Conservation (phyloP, 2,888 invertebrate species). For the Ceriagrion tenellum region DNA sequence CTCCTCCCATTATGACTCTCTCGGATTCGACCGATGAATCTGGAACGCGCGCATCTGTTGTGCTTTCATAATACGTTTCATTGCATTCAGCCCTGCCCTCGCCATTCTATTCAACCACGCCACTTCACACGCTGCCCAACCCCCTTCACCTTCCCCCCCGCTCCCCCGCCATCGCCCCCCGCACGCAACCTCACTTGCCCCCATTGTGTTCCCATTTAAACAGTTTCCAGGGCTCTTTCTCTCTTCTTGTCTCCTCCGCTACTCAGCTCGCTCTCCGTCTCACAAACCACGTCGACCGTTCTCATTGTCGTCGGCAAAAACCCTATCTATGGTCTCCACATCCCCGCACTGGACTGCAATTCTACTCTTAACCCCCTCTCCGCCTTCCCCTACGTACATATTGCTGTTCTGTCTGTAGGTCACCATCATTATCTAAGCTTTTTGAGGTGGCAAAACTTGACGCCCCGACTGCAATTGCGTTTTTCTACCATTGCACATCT, state of each 20-base stretch:
- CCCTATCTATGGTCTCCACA: not conserved
- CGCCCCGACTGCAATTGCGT: too few relatives aligned
- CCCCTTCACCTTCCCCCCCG: too few relatives aligned
- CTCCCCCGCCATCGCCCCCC: not conserved
- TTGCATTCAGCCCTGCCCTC: not conserved
- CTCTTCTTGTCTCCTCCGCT: too few relatives aligned
- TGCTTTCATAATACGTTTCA: conserved; percentile 20
- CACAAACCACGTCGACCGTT: not conserved
- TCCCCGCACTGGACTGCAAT: not conserved
- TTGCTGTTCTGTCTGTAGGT: too few relatives aligned
- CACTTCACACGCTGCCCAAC: too few relatives aligned
- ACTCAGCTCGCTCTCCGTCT: not conserved
- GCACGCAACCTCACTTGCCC: not conserved
- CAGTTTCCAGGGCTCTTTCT: not conserved
- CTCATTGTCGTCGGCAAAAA: not conserved
- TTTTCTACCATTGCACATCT: too few relatives aligned
- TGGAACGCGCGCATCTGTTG: not conserved
- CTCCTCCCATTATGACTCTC: not conserved
- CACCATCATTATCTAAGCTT: too few relatives aligned
- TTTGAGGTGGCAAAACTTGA: too few relatives aligned
- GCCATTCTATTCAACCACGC: not conserved
- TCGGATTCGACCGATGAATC: not conserved
- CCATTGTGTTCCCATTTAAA: conserved; percentile 5
- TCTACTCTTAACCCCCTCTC: not conserved
- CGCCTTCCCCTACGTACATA: too few relatives aligned